These are phyloP conservation scores for Koerneria pararmatus DNA, from an alignment of 2,888 invertebrate genomes.

Conservation along the genomic window DNA sequence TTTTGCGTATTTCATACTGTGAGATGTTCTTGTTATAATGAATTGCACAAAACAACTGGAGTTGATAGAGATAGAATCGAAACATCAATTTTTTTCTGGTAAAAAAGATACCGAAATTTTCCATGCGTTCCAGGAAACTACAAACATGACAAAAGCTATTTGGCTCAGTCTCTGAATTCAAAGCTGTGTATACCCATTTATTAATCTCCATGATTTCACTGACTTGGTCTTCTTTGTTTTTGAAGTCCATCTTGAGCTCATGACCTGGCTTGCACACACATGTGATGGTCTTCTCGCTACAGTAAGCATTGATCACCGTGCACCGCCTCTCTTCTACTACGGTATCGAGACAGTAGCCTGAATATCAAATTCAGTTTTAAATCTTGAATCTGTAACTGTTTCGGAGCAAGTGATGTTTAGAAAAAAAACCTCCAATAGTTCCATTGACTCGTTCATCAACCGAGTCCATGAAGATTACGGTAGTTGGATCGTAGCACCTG, in stretches of 20 bases:
- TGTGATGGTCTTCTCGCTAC: constrained; percentile 54
- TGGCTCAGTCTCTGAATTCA: background rate
- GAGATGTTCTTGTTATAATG: too few species aligned
- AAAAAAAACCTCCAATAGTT: constrained; percentile 42
- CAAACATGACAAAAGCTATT: too few species aligned
- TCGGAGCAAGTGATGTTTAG: background rate
- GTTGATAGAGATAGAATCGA: too few species aligned
- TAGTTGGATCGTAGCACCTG: constrained; percentile 58
- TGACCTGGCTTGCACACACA: constrained; percentile 55
- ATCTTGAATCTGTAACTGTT: background rate
- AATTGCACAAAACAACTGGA: too few species aligned
- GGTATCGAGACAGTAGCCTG: constrained; percentile 54
- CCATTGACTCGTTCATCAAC: constrained; percentile 57
- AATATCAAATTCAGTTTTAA: background rate
- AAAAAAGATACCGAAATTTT: too few species aligned
- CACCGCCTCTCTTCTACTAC: constrained; percentile 55
- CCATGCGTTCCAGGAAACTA: too few species aligned
- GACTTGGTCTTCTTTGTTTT: constrained; percentile 50
- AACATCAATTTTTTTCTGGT: too few species aligned
- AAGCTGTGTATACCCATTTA: background rate
- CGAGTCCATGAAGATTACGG: constrained; percentile 59
- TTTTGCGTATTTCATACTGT: too few species aligned
- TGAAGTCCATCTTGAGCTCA: constrained; percentile 54
- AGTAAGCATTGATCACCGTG: constrained; percentile 51
- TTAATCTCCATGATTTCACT: background rate